Evolutionary conservation across 2,888 invertebrate genomes (phyloP), one percentile per base, ranked within the genome.

Genomic region (Girardia tigrina): DNA sequence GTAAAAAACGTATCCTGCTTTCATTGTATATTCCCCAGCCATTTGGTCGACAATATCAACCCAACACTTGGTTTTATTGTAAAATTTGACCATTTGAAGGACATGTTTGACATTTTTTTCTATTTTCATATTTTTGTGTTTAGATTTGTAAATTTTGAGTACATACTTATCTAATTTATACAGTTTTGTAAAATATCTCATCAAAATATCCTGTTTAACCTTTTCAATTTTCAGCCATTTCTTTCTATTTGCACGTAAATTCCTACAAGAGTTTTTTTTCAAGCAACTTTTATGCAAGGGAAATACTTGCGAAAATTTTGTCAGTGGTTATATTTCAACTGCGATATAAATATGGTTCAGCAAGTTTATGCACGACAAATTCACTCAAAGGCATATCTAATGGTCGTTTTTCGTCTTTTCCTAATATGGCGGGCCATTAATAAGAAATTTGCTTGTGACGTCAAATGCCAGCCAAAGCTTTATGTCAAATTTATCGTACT

Each of bases 251-350:
- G 56, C n/a, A 4, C 4, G 56, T 56, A 56, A 56, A 56, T 56
- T 56, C n/a, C 56, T 2, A 56, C 8, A 36, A 36, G 16, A 36
- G 36, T 12, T 56, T 4, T 16, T 8, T 56, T 56, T 56, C n/a
- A 56, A 56, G 56, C 56, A 4, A 56, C 56, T 56, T 56, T 56
- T 56, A 20, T 56, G 56, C n/a, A 56, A 56, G 56, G 56, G 56
- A 56, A 56, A 56, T n/a, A 56, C 56, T 56, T 56, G 8, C 23
- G 56, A 56, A 56, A 56, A 56, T 6, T 4, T 56, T 56, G 56
- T 8, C n/a, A 56, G 56, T 56, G 23, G 56, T 56, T 56, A 56
- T 56, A 56, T 56, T 56, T 56, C n/a, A 23, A 23, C n/a, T 23
- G 23, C 23, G 56, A 23, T 23, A 56, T 56, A 56, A 56, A 56